Conservation (phyloP, 1,140 invertebrate genomes). For the Ceratina calcarata region DNA sequence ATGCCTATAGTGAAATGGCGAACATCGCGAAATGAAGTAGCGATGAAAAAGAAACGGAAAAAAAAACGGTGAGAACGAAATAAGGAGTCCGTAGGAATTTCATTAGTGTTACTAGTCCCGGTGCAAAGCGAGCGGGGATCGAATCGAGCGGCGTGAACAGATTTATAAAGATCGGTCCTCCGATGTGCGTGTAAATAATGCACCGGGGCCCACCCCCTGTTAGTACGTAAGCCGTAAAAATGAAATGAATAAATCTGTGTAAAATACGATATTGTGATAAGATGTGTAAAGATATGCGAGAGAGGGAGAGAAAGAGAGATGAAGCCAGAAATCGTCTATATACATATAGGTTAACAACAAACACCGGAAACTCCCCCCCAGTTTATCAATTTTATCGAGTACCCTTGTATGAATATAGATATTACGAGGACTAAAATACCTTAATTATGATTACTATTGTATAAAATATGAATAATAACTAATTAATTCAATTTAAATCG, state of each 20-base stretch:
- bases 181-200: conserved; percentile 66
- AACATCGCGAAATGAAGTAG: conserved; percentile 5
- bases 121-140: conserved; percentile 56
- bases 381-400: conserved; percentile 70
- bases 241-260: conserved; percentile 71
- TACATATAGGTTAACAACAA: conserved; percentile 60
- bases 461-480: conserved; percentile 80
- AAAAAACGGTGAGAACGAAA: conserved; percentile 19
- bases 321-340: conserved; percentile 63
- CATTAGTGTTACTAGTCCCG: conserved; percentile 72
- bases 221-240: conserved; percentile 73
- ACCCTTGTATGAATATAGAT: conserved; percentile 77
- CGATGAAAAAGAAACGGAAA: not conserved
- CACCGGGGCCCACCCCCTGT: conserved; percentile 63
- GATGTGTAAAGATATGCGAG: conserved; percentile 73
- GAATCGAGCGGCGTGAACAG: conserved; percentile 45
- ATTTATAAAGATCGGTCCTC: conserved; percentile 49
- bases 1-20: conserved; percentile 9
- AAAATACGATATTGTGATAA: conserved; percentile 79
- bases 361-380: conserved; percentile 24
- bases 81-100: conserved; percentile 71
- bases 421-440: conserved; percentile 78
- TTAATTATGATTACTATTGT: conserved; percentile 80
- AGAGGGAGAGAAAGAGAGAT: conserved; percentile 23
- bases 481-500: conserved; percentile 78